phyloP scores from a whole-genome alignment of 2,113 vertebrate species.

The Pedetes capensis region DNA sequence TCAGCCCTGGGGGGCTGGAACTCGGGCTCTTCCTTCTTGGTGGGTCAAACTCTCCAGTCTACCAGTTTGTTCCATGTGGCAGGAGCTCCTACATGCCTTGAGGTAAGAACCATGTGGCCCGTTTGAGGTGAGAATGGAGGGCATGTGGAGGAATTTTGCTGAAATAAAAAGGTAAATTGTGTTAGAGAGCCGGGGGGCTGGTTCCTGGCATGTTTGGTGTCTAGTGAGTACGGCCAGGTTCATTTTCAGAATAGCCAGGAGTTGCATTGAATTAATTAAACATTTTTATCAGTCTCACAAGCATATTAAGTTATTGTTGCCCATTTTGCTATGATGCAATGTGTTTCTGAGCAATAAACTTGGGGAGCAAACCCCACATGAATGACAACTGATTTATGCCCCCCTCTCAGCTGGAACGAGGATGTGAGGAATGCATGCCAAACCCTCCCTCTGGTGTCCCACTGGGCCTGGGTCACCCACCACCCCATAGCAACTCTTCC shows the following conservation, averaged over 20 bases:
- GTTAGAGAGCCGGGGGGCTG: not conserved
- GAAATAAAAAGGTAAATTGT: not conserved
- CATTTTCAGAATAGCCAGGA: not conserved
- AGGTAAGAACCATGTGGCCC: not conserved
- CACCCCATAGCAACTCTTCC: fast-evolving
- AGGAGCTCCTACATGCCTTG: fast-evolving
- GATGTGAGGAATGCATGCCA: fast-evolving
- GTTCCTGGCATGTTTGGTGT: not conserved
- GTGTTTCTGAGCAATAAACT: not conserved
- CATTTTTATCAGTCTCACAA: not conserved
- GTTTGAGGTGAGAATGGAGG: not conserved
- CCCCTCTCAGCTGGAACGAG: not conserved
- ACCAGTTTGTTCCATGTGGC: not conserved
- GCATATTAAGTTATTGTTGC: not conserved
- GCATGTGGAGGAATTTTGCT: not conserved
- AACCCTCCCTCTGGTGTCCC: fast-evolving
- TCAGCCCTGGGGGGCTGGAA: too few relatives aligned
- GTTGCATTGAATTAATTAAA: not conserved
- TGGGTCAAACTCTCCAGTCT: not conserved
- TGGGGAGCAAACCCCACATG: not conserved
- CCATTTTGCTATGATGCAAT: not conserved
- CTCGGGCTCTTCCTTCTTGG: not conserved
- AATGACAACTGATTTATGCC: not conserved
- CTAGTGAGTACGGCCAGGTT: not conserved
- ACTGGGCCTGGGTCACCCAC: fast-evolving